phyloP scores from a whole-genome alignment of 2,888 invertebrate genomes.

The Thera obeliscata region DNA sequence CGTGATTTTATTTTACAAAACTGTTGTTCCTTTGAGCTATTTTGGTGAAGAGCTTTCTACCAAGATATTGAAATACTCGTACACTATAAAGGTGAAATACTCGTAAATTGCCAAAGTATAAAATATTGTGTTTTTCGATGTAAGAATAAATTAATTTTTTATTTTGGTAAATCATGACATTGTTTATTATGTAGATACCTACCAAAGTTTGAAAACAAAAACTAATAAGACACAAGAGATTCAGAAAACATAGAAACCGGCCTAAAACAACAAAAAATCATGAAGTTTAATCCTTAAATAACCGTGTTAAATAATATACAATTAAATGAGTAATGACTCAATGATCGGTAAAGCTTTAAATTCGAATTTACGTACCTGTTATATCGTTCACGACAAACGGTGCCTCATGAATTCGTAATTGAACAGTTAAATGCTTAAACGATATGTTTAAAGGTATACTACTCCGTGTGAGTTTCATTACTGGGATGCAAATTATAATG shows the following conservation, averaged over 20 bases:
- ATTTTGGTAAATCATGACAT: too few species aligned
- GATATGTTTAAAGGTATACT: conserved; percentile 44
- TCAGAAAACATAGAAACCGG: not conserved
- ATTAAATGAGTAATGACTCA: not conserved
- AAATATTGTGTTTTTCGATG: too few species aligned
- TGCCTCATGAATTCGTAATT: conserved; percentile 23
- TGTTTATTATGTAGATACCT: too few species aligned
- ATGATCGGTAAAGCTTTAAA: conserved; percentile 4
- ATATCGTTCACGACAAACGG: conserved; percentile 17
- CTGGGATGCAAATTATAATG: conserved; percentile 26
- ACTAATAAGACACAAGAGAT: too few species aligned
- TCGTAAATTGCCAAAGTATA: too few species aligned
- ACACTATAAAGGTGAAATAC: too few species aligned
- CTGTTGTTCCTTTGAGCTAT: not conserved
- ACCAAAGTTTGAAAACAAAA: too few species aligned
- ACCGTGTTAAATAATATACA: not conserved
- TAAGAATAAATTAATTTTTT: too few species aligned
- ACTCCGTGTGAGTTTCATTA: conserved; percentile 43
- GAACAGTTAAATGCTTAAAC: conserved; percentile 39
- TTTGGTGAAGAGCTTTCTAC: not conserved
- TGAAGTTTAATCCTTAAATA: not conserved
- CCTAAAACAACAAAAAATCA: not conserved
- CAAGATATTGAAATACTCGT: not conserved
- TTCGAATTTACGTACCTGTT: conserved; percentile 11
- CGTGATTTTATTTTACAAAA: not conserved